These are phyloP conservation scores for Andricus curvator DNA, from an alignment of 2,888 invertebrate genomes.

Conservation along the genomic window DNA sequence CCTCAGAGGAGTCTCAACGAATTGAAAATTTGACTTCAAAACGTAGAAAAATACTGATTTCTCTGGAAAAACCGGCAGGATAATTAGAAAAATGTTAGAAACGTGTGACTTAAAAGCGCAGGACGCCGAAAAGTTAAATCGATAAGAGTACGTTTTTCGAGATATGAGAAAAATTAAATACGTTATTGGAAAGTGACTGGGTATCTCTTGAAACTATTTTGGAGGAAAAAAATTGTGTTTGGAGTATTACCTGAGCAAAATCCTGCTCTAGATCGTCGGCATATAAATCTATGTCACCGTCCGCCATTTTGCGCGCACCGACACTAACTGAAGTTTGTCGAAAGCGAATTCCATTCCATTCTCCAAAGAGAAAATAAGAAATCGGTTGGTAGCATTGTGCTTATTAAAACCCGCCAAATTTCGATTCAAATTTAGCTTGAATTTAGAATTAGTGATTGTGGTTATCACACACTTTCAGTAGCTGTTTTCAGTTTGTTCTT, in stretches of 20 bases:
- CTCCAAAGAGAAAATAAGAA: neutral
- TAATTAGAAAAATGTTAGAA: neutral
- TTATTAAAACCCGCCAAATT: too few species aligned
- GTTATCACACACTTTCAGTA: too few species aligned
- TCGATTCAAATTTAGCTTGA: too few species aligned
- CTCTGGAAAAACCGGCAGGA: neutral
- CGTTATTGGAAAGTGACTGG: neutral
- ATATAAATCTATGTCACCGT: constrained; percentile 98
- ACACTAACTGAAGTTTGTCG: constrained; percentile 62
- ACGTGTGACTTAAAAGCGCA: constrained; percentile 12
- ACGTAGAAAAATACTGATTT: neutral
- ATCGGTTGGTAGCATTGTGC: too few species aligned
- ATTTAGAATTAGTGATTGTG: too few species aligned
- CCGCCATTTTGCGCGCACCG: constrained; percentile 87
- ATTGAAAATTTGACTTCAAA: neutral
- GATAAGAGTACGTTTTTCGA: neutral
- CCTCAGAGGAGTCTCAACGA: neutral
- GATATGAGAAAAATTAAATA: neutral
- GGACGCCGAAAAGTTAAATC: constrained; percentile 4
- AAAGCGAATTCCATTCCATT: neutral
- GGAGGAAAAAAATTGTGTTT: neutral
- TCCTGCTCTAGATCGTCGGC: constrained; percentile 98
- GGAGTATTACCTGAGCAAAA: constrained; percentile 86
- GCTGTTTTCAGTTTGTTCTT: too few species aligned
- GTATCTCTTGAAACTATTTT: neutral